Evolutionary conservation across 2,888 invertebrate species (phyloP).

Genomic region (Coleophora flavipennella): DNA sequence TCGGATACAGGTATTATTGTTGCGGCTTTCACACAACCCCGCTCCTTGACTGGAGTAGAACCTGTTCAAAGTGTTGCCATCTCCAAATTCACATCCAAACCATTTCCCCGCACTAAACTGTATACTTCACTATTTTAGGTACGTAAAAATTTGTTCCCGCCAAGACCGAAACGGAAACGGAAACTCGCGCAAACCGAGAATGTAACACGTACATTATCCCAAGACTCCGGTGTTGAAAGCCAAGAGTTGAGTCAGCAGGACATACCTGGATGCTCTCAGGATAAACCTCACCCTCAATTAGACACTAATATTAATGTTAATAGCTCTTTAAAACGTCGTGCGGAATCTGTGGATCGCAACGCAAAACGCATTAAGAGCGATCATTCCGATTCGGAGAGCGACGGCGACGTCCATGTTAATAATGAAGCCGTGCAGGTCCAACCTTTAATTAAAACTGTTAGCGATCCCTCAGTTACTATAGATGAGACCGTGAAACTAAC

Average conservation of each 20-base stretch:
- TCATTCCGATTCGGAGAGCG: constrained; percentile 27
- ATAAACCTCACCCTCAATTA: not conserved
- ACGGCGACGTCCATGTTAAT: constrained; percentile 10
- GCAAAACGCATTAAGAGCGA: constrained; percentile 32
- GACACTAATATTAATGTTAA: not conserved
- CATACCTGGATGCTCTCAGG: not conserved
- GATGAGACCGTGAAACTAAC: constrained; percentile 27
- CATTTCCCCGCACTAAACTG: too few species aligned
- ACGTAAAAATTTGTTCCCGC: constrained; percentile 79
- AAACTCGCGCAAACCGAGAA: constrained; percentile 26
- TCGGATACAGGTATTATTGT: too few species aligned
- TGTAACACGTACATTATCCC: constrained; percentile 29
- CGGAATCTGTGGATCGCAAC: constrained; percentile 34
- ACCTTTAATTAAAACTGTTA: constrained; percentile 48
- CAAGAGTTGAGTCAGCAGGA: constrained; percentile 25
- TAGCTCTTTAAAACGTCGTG: constrained; percentile 26
- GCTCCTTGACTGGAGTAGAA: too few species aligned
- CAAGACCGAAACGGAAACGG: constrained; percentile 70
- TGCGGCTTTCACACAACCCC: too few species aligned
- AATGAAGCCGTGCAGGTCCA: constrained; percentile 24
- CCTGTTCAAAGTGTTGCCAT: too few species aligned
- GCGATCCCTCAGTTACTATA: constrained; percentile 51
- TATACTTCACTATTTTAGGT: constrained; percentile 55
- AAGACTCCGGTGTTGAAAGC: constrained; percentile 49
- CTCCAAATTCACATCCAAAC: too few species aligned